A percentile compares a stretch with the other conserved stretches of the same genome.
Conservation (phyloP, 2,888 invertebrate genomes). For the Drosophila nigricruria region DNA sequence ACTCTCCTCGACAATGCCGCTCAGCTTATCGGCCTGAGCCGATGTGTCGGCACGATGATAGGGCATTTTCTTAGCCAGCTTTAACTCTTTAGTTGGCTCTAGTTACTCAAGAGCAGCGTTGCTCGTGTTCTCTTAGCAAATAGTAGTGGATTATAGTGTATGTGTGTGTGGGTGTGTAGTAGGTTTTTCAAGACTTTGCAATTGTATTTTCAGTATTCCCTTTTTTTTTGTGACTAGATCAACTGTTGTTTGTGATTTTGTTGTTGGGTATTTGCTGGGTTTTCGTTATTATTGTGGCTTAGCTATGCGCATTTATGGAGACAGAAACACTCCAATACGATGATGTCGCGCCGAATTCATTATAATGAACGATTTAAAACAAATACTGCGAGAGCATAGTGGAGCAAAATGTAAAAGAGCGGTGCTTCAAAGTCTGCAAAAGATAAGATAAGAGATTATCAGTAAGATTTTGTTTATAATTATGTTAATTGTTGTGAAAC, state of each 20-base stretch:
- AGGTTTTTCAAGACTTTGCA: slow-evolving; percentile 23
- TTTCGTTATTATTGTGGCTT: slow-evolving; percentile 21
- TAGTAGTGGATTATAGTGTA: background rate
- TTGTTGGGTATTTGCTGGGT: slow-evolving; percentile 21
- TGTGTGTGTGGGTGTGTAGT: background rate
- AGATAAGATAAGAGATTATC: slow-evolving; percentile 4
- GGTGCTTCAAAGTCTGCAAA: slow-evolving; percentile 55
- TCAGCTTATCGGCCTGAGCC: slow-evolving; percentile 89
- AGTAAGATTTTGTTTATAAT: background rate
- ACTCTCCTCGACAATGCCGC: slow-evolving; percentile 91
- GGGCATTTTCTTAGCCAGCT: slow-evolving; percentile 83
- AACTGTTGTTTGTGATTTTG: slow-evolving; percentile 40
- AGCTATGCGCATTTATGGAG: slow-evolving; percentile 77
- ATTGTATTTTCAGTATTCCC: slow-evolving; percentile 35
- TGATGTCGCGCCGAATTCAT: slow-evolving; percentile 85
- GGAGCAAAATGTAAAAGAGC: slow-evolving; percentile 43
- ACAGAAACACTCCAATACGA: slow-evolving; percentile 85
- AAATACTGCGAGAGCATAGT: slow-evolving; percentile 82
- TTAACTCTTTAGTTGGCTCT: slow-evolving; percentile 15
- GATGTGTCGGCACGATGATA: slow-evolving; percentile 84
- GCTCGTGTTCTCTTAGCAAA: slow-evolving; percentile 8
- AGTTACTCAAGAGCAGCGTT: slow-evolving; percentile 12
- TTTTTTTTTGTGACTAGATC: slow-evolving; percentile 75
- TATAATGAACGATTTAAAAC: slow-evolving; percentile 78
- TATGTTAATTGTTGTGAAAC: background rate